phyloP scores from a whole-genome alignment of 1,140 invertebrate genomes.

The Saccostrea echinata region DNA sequence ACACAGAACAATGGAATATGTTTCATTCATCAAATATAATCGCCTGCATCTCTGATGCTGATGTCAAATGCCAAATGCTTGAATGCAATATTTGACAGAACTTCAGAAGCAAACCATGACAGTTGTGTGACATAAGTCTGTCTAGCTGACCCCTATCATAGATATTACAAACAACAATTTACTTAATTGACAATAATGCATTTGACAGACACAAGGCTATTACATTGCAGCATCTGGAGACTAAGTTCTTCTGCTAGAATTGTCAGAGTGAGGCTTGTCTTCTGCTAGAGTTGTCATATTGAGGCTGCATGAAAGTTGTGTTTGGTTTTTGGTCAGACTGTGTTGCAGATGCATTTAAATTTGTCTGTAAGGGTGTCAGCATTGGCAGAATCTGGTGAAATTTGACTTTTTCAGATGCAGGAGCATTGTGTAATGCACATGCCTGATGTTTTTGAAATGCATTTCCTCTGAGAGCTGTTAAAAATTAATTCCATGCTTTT shows the following conservation, averaged over 20 bases:
- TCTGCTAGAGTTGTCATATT: not conserved
- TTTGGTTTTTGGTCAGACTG: not conserved
- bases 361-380: not conserved
- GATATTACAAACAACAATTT: not conserved
- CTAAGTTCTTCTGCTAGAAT: not conserved
- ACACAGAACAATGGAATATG: not conserved
- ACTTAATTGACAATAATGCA: conserved; percentile 26
- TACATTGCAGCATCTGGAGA: conserved; percentile 21
- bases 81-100: not conserved
- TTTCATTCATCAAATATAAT: not conserved
- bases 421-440: not conserved
- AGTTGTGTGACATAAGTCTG: conserved; percentile 3
- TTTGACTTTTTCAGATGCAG: not conserved
- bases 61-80: not conserved
- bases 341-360: not conserved
- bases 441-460: not conserved
- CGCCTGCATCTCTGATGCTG: not conserved
- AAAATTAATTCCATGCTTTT: not conserved
- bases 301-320: not conserved
- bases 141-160: not conserved
- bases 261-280: not conserved
- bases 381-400: not conserved
- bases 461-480: not conserved
- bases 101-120: not conserved
- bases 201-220: conserved; percentile 6